Percentiles rank a stretch among this genome's conserved stretches.
These are phyloP conservation scores for Mormyrus hasselquistii DNA, from an alignment of 2,797 vertebrate genomes.

Conservation along the genomic window DNA sequence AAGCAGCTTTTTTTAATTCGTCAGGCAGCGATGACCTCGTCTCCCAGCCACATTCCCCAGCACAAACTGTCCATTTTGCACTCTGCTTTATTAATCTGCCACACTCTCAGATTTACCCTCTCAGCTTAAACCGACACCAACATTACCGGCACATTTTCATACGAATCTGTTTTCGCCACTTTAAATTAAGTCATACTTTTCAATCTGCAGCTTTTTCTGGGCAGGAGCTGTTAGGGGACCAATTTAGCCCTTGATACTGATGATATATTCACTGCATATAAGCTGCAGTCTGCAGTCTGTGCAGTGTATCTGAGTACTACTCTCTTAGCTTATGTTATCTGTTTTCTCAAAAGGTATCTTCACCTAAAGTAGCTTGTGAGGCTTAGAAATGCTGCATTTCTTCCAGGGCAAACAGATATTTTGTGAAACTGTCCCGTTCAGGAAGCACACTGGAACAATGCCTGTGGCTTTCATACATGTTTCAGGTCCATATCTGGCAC, in stretches of 20 bases:
- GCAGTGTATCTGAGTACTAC: not conserved
- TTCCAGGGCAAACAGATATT: not conserved
- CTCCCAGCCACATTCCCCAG: not conserved
- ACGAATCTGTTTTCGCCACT: not conserved
- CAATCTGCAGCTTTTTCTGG: not conserved
- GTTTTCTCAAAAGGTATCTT: not conserved
- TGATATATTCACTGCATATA: not conserved
- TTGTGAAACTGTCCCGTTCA: not conserved
- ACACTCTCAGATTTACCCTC: not conserved
- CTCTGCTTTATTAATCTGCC: not conserved
- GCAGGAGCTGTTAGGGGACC: not conserved
- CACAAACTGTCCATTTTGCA: not conserved
- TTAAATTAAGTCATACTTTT: not conserved
- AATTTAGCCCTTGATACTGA: not conserved
- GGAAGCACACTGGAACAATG: not conserved
- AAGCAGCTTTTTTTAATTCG: not conserved
- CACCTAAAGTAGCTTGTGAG: not conserved
- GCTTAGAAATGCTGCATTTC: not conserved
- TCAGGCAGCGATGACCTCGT: not conserved
- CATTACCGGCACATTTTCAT: not conserved
- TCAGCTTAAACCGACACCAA: not conserved
- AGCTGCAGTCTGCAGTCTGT: not conserved
- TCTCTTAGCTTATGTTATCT: not conserved
- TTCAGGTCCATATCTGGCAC: not conserved
- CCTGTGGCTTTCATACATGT: not conserved